Evolutionary conservation across 2,888 invertebrate species (phyloP), one percentile per base, ranked within the genome.

Genomic region (Erebia aethiops): DNA sequence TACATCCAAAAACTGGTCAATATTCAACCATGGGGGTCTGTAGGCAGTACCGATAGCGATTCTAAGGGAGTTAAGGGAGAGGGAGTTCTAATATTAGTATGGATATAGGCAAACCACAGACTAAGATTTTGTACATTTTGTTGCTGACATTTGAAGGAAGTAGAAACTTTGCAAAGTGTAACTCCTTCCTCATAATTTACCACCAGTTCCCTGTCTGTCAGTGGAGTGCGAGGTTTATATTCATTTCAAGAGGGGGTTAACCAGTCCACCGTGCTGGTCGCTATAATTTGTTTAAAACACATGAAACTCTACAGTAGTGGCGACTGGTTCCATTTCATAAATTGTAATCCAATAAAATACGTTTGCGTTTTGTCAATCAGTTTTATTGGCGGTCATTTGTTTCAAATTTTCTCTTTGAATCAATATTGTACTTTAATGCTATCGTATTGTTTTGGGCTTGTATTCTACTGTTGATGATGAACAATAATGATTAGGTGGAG

Each of bases 331-430:
- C 52, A 54, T 64, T 64, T 41, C 52, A 64, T 54, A 64, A 64
- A 64, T 54, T 54, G 41, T 64, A 16, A 41, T 64, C 52, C 75
- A 76, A 74, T 77, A 71, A 72, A 66, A 70, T 74, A 71, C 65
- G 75, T 68, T 77, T 74, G 76, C 75, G 75, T 74, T 77, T 77
- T 76, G 73, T 74, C 73, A 71, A 70, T 65, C 74, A 75, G 77
- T 76, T 79, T 77, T 77, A 79, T 78, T 74, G 73, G 75, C 77
- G 13, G 41, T n/a, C 64, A 13, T 64, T 64, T 54, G 14, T 54
- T 64, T 64, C 2, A 41, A 64, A 64, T 64, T 26, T 57, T 26
- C 13, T 26, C 13, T 57, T 21, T 7, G 14, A 57, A 11, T 13
- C 14, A 57, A 13, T 21, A 18, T 1, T 21, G 13, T 21, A 52